Conservation (phyloP, 2,797 vertebrate species). For the Sciurus vulgaris region DNA sequence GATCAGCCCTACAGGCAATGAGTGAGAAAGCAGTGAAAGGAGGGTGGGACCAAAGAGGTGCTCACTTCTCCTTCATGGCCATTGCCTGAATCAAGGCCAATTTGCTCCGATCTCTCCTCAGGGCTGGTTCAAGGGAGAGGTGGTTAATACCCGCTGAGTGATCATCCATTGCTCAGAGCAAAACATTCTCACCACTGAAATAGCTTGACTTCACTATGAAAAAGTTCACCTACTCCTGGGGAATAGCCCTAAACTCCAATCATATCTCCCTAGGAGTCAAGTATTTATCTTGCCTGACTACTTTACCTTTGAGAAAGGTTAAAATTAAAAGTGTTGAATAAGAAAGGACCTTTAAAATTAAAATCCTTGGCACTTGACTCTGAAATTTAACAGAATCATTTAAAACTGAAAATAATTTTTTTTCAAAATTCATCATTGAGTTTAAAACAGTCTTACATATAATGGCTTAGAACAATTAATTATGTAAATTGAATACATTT, state of each 20-base stretch:
- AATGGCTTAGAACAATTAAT: neutral
- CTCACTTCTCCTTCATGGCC: neutral
- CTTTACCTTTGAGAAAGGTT: neutral
- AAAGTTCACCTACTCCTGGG: neutral
- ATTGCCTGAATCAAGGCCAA: neutral
- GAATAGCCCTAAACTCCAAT: neutral
- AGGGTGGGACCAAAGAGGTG: neutral
- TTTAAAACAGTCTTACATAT: conserved; percentile 5
- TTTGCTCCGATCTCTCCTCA: neutral
- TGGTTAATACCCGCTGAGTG: neutral
- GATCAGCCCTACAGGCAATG: too few species aligned
- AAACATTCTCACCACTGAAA: neutral
- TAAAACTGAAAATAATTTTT: neutral
- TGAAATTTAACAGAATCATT: conserved; percentile 47
- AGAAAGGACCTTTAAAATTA: conserved; percentile 10
- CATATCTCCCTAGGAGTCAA: neutral
- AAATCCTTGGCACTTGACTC: neutral
- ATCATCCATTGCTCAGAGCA: neutral
- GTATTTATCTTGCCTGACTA: neutral
- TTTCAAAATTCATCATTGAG: conserved; percentile 50
- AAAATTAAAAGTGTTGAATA: conserved; percentile 43
- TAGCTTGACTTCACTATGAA: neutral
- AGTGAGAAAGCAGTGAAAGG: neutral
- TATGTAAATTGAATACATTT: neutral
- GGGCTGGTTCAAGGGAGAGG: neutral